A percentile compares a stretch with the other conserved stretches of the same genome.
Conservation (phyloP, 2,888 invertebrate species). For the Thymelicus lineola region DNA sequence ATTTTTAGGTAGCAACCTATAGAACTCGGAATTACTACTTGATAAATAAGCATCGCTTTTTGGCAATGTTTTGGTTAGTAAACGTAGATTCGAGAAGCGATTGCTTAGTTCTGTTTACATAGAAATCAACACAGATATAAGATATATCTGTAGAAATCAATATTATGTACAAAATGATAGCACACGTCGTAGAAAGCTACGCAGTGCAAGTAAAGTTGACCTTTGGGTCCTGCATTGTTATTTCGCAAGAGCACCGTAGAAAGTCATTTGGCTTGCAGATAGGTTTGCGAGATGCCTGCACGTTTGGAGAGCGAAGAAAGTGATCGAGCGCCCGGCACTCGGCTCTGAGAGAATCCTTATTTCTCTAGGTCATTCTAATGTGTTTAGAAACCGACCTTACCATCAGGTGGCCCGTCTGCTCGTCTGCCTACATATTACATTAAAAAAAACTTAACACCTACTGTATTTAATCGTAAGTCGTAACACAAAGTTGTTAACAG, state of each 20-base stretch:
- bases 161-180: neutral
- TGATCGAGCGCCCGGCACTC: neutral
- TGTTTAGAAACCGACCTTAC: neutral
- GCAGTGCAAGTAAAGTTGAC: conserved; percentile 14
- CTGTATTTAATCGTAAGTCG: neutral
- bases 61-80: neutral
- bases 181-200: neutral
- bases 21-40: too few relatives aligned
- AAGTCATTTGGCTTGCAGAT: conserved; percentile 53
- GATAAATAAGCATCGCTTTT: too few relatives aligned
- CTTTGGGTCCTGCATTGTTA: conserved; percentile 37
- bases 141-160: too few relatives aligned
- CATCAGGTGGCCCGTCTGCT: too few relatives aligned
- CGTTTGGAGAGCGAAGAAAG: conserved; percentile 27
- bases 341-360: neutral
- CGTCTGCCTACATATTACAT: too few relatives aligned
- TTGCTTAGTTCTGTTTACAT: neutral
- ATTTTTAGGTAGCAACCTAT: too few relatives aligned
- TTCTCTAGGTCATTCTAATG: neutral
- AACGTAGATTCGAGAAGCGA: neutral
- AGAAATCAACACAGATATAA: conserved; percentile 13
- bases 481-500: too few relatives aligned
- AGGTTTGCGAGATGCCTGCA: conserved; percentile 33
- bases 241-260: conserved; percentile 40
- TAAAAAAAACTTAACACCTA: neutral